Percentiles rank a stretch among this genome's conserved stretches.
phyloP scores from a whole-genome alignment of 1,140 invertebrate genomes.

The Temnothorax longispinosus region DNA sequence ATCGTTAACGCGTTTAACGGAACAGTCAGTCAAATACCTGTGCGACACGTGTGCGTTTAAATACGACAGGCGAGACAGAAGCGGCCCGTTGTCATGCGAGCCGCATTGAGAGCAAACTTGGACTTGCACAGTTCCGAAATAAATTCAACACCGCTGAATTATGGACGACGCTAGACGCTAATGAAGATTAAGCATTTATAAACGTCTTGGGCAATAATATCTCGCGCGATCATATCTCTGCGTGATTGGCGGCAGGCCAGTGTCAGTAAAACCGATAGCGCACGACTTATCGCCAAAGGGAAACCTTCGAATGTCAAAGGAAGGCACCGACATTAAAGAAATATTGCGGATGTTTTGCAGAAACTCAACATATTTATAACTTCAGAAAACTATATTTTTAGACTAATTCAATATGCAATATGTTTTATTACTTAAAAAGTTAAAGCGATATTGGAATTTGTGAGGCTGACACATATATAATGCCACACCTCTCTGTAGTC shows the following conservation, averaged over 20 bases:
- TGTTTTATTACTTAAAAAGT: background rate
- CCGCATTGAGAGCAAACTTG: slow-evolving; percentile 14
- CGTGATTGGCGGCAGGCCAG: slow-evolving; percentile 65
- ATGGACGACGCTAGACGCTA: slow-evolving; percentile 64
- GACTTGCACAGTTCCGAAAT: slow-evolving; percentile 4
- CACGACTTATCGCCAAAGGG: slow-evolving; percentile 19
- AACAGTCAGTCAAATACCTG: slow-evolving; percentile 4
- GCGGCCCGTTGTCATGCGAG: background rate
- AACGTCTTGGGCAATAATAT: slow-evolving; percentile 63
- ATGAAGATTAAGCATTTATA: slow-evolving; percentile 74
- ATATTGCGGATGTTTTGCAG: background rate
- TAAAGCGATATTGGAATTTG: background rate
- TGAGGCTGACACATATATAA: background rate
- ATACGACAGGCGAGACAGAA: background rate
- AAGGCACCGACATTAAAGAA: background rate
- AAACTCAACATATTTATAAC: background rate
- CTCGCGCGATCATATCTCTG: slow-evolving; percentile 17
- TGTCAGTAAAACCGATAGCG: slow-evolving; percentile 38
- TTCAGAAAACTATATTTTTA: background rate
- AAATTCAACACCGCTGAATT: slow-evolving; percentile 62
- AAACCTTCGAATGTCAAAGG: background rate
- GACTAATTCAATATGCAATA: background rate
- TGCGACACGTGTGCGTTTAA: background rate
- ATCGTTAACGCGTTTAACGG: background rate
- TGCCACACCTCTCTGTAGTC: background rate